These are phyloP conservation scores for Catocala fraxini DNA, from an alignment of 2,888 invertebrate genomes.

Conservation along the genomic window DNA sequence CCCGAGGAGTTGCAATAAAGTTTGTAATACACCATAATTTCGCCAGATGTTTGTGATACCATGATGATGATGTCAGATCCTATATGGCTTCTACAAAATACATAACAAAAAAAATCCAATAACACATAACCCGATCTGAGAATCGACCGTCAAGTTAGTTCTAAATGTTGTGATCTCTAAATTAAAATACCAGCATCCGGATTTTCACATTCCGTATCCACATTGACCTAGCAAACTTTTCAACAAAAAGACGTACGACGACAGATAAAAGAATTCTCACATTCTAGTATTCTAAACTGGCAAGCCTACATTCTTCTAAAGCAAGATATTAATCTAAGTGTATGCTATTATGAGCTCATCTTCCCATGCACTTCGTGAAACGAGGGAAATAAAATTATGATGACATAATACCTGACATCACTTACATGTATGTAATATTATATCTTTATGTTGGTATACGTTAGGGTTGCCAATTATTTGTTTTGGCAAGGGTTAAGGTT, in stretches of 20 bases:
- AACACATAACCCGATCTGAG: too few relatives aligned
- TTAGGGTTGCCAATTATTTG: neutral
- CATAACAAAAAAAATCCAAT: too few relatives aligned
- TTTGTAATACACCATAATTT: too few relatives aligned
- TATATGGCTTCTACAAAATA: too few relatives aligned
- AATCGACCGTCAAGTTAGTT: too few relatives aligned
- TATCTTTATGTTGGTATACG: too few relatives aligned
- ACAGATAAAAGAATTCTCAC: neutral
- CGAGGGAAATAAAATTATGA: conserved; percentile 23
- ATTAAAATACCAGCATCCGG: neutral
- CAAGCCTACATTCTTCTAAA: conserved; percentile 4
- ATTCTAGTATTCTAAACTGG: conserved; percentile 8
- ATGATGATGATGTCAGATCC: too few relatives aligned
- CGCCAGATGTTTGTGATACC: too few relatives aligned
- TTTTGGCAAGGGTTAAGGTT: too few relatives aligned
- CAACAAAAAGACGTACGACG: neutral
- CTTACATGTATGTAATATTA: conserved; percentile 1
- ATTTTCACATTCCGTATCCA: neutral
- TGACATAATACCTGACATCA: conserved; percentile 36
- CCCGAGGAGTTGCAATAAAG: too few relatives aligned
- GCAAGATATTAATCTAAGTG: neutral
- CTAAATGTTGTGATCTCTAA: too few relatives aligned
- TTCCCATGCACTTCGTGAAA: conserved; percentile 25
- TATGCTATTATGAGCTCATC: conserved; percentile 3
- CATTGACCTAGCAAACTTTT: conserved; percentile 6